These are phyloP conservation scores for Machimus atricapillus DNA, from an alignment of 2,888 invertebrate genomes.

Conservation along the genomic window DNA sequence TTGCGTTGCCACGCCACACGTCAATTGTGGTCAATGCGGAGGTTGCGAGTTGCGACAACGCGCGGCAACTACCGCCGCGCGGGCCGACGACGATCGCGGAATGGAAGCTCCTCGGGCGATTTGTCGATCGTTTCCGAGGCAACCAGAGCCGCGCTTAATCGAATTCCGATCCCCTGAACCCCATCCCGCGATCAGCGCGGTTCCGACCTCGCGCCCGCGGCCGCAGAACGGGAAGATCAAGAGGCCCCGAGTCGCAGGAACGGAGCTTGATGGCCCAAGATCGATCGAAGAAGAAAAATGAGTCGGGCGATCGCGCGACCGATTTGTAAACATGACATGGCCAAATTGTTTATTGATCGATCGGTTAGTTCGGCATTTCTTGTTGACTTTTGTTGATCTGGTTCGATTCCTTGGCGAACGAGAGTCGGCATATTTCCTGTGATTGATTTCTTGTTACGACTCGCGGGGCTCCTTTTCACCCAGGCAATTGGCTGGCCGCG, in stretches of 20 bases:
- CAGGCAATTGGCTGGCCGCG: neutral
- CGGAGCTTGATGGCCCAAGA: slow-evolving; percentile 24
- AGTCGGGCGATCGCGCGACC: slow-evolving; percentile 35
- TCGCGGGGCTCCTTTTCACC: slow-evolving; percentile 14
- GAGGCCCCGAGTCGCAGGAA: neutral
- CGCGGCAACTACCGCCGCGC: slow-evolving; percentile 4
- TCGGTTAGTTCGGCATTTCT: slow-evolving; percentile 48
- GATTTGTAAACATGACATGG: slow-evolving; percentile 40
- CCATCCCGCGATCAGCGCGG: neutral
- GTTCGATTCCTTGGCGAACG: slow-evolving; percentile 28
- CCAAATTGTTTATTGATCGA: slow-evolving; percentile 44
- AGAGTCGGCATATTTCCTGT: slow-evolving; percentile 22
- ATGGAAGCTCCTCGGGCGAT: slow-evolving; percentile 22
- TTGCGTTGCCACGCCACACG: slow-evolving; percentile 15
- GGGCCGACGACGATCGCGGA: neutral
- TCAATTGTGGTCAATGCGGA: slow-evolving; percentile 30
- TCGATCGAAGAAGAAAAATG: slow-evolving; percentile 18
- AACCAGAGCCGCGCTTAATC: slow-evolving; percentile 11
- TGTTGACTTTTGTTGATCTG: slow-evolving; percentile 46
- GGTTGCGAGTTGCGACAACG: slow-evolving; percentile 30
- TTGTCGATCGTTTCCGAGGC: neutral
- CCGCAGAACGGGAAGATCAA: neutral
- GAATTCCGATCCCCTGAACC: neutral
- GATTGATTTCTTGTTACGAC: slow-evolving; percentile 37
- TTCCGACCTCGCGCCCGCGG: neutral